Evolutionary conservation across 2,113 vertebrate genomes (phyloP), one percentile per base, ranked within the genome.

Genomic region (Saimiri boliviensis): DNA sequence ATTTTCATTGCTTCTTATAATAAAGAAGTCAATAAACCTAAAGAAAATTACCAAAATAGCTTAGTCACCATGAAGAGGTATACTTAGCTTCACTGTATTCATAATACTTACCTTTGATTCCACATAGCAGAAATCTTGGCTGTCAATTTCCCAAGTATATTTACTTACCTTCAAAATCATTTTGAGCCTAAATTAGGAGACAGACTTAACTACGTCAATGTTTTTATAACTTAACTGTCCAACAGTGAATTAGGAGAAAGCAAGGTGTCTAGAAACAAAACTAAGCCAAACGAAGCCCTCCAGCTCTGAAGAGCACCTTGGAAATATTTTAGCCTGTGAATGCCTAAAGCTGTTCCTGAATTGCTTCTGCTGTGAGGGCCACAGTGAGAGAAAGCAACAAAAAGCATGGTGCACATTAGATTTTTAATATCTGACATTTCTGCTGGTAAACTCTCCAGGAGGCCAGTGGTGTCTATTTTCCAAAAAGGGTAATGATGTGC

Each of bases 131-230:
- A 94, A 85, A 92, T 66, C 12, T 56, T 96, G 86, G 89, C 19
- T 68, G 4, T 70, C 54, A 95, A 13, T 35, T 95, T 84, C 58
- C 40, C n/a, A 91, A 52, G 10, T 73, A 10, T 40, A 74, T 49
- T 95, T 86, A 66, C 14, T 84, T 49, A 86, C 32, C 68, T 95
- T 89, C 37, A 91, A 89, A 91, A 86, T 83, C 13, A 83, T 60
- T 79, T 71, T 23, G 16, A 47, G 37, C 20, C 11, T 52, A 49
- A 23, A 19, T 45, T 68, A 82, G 52, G 49, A 82, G 40, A 40
- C 37, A 85, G 35, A 86, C 21, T 52, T 87, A 89, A 84, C 11
- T 5, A 20, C 21, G 2, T 6, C 35, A 92, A 56, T 19, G 21
- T 47, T 96, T 89, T 79, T 83, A 82, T 37, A 93, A 89, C 21